Evolutionary conservation across 2,888 invertebrate species (phyloP), one percentile per base, ranked within the genome.

Genomic region (Crioceris asparagi): DNA sequence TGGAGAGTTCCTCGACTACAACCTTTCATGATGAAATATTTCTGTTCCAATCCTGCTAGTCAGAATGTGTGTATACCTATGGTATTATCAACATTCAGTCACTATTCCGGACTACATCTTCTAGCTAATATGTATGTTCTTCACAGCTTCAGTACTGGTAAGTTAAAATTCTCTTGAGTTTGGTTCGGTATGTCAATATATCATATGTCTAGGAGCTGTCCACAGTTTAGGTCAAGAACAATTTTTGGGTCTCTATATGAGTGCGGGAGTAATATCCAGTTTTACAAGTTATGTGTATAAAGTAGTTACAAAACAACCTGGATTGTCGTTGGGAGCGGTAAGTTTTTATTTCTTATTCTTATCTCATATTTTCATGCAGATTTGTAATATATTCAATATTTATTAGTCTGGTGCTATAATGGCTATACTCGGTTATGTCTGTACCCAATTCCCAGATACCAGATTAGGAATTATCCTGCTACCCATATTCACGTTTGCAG

Each of bases 71-170:
- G 86, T 61, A 72, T 81, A 65, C 90, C 96, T 3, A 91, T 96
- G 91, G 59, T 94, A 34, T 66, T 94, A 3, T 91, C 91, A n/a
- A 84, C 85, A 19, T 97, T 97, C 65, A 96, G 94, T 55, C 97
- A 97, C 62, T 82, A 83, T 55, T 85, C 85, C 1, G 64, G 77
- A 23, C 66, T 90, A 45, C 97, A 97, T 67, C 72, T 96, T 41
- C 78, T 79, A 49, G 81, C 85, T 36, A 98, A 98, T 65, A 97
- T 98, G 96, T 94, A 86, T 67, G 96, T 93, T 27, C 68, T 97
- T 17, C 85, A 88, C 62, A 87, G 83, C 58, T 92, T 92, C 57
- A 77, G 72, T 39, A 65, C 71, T 49, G 65, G 72, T 70, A 62
- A 52, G 38, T 38, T 33, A 41, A n/a, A n/a, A n/a, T n/a, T n/a